A percentile compares a stretch with the other conserved stretches of the same genome.
phyloP scores from a whole-genome alignment of 2,797 vertebrate genomes.

The Pangasius krempfi region DNA sequence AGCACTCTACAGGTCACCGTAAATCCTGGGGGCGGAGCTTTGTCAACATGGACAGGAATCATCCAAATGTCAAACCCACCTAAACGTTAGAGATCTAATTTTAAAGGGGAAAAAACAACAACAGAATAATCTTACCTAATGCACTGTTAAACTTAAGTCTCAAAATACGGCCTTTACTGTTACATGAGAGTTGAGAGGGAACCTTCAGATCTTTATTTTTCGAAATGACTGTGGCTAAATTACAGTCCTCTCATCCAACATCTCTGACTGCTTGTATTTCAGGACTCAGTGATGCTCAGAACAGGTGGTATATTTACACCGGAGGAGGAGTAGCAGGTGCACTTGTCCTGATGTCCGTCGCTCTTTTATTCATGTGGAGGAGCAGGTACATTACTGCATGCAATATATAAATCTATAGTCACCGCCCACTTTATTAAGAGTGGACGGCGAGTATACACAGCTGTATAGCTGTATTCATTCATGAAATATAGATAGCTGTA shows the following conservation, averaged over 20 bases:
- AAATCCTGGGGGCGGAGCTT: no score
- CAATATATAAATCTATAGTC: background rate
- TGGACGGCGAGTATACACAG: no score
- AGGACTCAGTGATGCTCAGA: constrained; percentile 65
- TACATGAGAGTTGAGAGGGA: background rate
- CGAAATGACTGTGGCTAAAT: background rate
- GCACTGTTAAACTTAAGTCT: background rate
- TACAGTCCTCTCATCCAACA: no score
- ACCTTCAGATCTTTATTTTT: background rate
- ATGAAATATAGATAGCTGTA: background rate
- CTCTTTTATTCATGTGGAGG: constrained; percentile 62
- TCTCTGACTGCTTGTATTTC: constrained; percentile 32
- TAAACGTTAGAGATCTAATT: background rate
- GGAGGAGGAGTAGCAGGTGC: constrained; percentile 63
- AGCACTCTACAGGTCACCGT: no score
- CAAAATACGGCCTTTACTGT: background rate
- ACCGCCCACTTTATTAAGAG: background rate
- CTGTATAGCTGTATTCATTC: background rate
- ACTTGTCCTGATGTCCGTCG: constrained; percentile 58
- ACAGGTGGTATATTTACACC: constrained; percentile 72
- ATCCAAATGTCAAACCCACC: background rate
- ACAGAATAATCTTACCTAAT: background rate
- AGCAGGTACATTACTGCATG: constrained; percentile 61
- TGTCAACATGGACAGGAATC: background rate
- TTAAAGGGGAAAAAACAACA: no score